Base-by-base conservation (phyloP, 2,888 invertebrate genomes). In the Iselma pallidipennis region DNA sequence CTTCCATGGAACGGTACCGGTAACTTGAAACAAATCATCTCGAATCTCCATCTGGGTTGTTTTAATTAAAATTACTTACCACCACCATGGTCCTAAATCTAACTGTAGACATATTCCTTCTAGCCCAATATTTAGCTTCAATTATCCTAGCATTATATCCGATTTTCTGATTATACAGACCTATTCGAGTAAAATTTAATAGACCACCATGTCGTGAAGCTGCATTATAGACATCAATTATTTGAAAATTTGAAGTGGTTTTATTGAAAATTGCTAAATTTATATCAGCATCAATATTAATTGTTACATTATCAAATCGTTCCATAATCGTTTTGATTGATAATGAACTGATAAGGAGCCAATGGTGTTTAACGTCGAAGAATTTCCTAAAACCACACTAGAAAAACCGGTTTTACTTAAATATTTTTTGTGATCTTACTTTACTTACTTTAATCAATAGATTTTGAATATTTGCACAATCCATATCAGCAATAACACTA, bases 61-160 rank as follows among this genome's bases (percentile, higher is more conserved):
- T n/a, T n/a, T n/a, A n/a, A 25, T 5, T 28, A 55, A 9, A 7
- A 42, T 25, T 48, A 63, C 67, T 69, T 71, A 78, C 78, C 62
- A 74, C 74, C 51, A 76, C 65, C 49, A 70, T 69, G 4, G 73
- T 59, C 57, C 68, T 74, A 50, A 78, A 71, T 2, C 58, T 65
- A 21, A 77, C 70, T n/a, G 73, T 74, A 16, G 71, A 73, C 73
- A 78, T 74, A 63, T 78, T 71, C 54, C 63, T 70, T 55, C 78
- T 66, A 5, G 49, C 50, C 71, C 70, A 72, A 63, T 76, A 77
- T 63, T 74, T 73, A 25, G 59, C 45, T 28, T 50, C 51, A 2
- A 31, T 33, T 9, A 59, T 54, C 51, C 52, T 55, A 9, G 65
- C 53, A 16, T 48, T 31, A 52, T 68, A 75, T 21, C 71, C 72